Base-by-base conservation (phyloP, 2,888 invertebrate genomes). In the Notodonta ziczac region DNA sequence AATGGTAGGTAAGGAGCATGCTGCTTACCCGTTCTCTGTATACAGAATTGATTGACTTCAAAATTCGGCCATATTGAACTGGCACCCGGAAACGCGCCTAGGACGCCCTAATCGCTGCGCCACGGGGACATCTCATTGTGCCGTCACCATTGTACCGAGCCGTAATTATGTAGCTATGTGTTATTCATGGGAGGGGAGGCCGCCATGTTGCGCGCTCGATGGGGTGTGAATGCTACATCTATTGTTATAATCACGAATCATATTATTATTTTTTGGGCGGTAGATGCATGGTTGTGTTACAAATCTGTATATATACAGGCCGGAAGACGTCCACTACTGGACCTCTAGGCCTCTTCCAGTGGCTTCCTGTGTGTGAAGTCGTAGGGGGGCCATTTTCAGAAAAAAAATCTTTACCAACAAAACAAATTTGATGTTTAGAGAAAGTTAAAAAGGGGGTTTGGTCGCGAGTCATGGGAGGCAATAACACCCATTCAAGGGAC, bases 81-180 rank as follows among this genome's bases (percentile, higher is more conserved):
- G 57, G 58, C 50, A 59, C 52, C 66, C 59, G 57, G 61, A 59
- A 59, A 62, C 61, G 0, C 12, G 10, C 32, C 5, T 1, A 44
- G 9, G 12, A 44, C 24, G 32, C 52, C 52, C 32, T 52, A 24
- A 52, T 8, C 39, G 14, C 54, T n/a, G 14, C 52, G 14, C 14
- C 14, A n/a, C 39, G 24, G 48, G 9, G 42, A 73, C 73, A 74
- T 74, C 67, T 67, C 67, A 75, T 76, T 79, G 77, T 78, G 73
- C 66, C 73, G 71, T 70, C 62, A 63, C 74, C 73, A 81, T 84
- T 85, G 86, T 85, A 71, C 63, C 60, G 55, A 62, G 64, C 58
- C 69, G 78, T 84, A 84, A 87, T 86, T 85, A 86, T 84, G 82
- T 81, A 77, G 80, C 83, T 78, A 82, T 82, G 78, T 79, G 54